These are phyloP conservation scores for Drosophila tripunctata DNA, from an alignment of 2,888 invertebrate genomes.

Conservation along the genomic window DNA sequence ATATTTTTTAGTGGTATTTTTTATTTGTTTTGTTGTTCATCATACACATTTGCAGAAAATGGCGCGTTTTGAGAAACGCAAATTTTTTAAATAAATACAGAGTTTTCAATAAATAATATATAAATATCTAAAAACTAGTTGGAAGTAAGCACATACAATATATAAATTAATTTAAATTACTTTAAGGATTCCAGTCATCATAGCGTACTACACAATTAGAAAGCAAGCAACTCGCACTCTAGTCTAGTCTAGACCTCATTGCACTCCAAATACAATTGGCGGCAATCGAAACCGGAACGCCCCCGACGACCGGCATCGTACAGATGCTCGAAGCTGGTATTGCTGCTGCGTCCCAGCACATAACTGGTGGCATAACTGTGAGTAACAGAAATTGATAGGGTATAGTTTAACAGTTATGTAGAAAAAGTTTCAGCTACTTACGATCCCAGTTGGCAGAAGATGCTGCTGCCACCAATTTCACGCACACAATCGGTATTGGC, in stretches of 20 bases:
- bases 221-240: conserved; percentile 8
- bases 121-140: conserved; percentile 73
- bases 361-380: conserved; percentile 94
- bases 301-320: conserved; percentile 95
- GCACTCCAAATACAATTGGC: conserved; percentile 93
- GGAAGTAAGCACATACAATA: conserved; percentile 73
- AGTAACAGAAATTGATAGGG: neutral
- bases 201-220: conserved; percentile 47
- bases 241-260: conserved; percentile 90
- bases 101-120: conserved; percentile 74
- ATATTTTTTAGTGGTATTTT: too few relatives aligned
- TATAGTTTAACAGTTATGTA: neutral
- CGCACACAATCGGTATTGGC: conserved; percentile 94
- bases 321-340: conserved; percentile 90
- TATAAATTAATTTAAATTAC: conserved; percentile 79
- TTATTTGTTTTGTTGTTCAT: conserved; percentile 26
- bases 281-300: conserved; percentile 93
- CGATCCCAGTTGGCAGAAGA: conserved; percentile 97
- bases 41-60: conserved; percentile 33
- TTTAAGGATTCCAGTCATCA: conserved; percentile 67
- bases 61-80: conserved; percentile 30
- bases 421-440: conserved; percentile 85
- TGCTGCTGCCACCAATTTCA: conserved; percentile 91
- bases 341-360: conserved; percentile 90
- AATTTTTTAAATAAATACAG: conserved; percentile 64